A percentile compares a stretch with the other conserved stretches of the same genome.
Conservation (phyloP, 2,888 invertebrate genomes). For the Limnephilus marmoratus region DNA sequence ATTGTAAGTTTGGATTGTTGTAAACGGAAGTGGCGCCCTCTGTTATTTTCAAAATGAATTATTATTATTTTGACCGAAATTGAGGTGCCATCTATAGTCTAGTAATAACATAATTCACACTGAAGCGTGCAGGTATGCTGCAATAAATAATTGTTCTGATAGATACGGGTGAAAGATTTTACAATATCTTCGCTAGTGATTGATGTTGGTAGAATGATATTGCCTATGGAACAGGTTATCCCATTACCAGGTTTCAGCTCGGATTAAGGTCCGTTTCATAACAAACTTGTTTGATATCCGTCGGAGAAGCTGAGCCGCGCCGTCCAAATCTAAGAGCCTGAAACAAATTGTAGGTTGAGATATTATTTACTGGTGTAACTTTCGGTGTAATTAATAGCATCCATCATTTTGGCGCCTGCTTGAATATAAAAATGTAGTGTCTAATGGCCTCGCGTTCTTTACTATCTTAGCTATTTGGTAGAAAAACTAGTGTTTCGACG, state of each 20-base stretch:
- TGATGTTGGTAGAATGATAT: background rate
- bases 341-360: background rate
- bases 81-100: no score
- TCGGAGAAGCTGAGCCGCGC: background rate
- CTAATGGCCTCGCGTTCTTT: background rate
- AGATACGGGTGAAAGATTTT: background rate
- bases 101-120: background rate
- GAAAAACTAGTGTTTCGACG: no score
- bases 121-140: background rate
- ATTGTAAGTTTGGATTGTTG: no score
- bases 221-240: background rate
- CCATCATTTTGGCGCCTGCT: background rate
- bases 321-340: background rate
- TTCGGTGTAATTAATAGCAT: background rate
- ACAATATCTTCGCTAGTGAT: background rate
- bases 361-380: background rate
- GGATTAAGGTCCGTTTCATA: background rate
- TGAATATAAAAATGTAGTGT: background rate
- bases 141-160: conserved; percentile 2
- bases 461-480: background rate
- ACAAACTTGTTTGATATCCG: background rate
- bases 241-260: background rate
- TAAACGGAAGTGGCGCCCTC: no score
- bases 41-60: no score
- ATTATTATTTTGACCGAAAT: no score